phyloP scores from a whole-genome alignment of 1,140 invertebrate species.

The Drosophila tropicalis region DNA sequence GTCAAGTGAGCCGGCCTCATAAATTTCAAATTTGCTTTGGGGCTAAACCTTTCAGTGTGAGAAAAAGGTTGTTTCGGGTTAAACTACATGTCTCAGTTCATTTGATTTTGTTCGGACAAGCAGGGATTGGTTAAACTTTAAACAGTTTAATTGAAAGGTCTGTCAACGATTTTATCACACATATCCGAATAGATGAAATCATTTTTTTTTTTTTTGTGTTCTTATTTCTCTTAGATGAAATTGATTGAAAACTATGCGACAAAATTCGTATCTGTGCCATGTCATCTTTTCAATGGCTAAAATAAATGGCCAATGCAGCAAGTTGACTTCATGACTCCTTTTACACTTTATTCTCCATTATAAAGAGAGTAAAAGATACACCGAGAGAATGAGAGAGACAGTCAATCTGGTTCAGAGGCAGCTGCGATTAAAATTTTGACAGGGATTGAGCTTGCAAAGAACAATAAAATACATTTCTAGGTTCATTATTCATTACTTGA shows the following conservation, averaged over 20 bases:
- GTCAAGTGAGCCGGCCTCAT: conserved; percentile 61
- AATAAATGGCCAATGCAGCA: conserved; percentile 67
- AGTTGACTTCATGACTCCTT: conserved; percentile 1
- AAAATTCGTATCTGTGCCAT: conserved; percentile 67
- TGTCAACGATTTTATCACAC: background rate
- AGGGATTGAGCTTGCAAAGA: background rate
- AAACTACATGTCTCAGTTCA: conserved; percentile 8
- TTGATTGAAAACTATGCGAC: conserved; percentile 75
- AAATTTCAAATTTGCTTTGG: conserved; percentile 64
- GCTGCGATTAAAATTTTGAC: background rate
- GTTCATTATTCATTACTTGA: too few relatives aligned
- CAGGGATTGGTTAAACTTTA: conserved; percentile 1
- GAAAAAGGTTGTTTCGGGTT: conserved; percentile 18
- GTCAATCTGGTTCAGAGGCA: background rate
- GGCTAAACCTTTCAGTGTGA: conserved; percentile 24
- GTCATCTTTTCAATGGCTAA: conserved; percentile 65
- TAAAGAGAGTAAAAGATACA: conserved; percentile 8
- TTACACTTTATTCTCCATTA: conserved; percentile 29
- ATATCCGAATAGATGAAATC: too few relatives aligned
- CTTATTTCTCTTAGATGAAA: conserved; percentile 8
- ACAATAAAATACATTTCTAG: too few relatives aligned
- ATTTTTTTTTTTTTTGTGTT: too few relatives aligned
- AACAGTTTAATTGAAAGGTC: conserved; percentile 7
- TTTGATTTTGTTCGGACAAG: background rate
- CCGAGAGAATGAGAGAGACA: background rate